These are phyloP conservation scores for Phragmatobia fuliginosa DNA, from an alignment of 2,888 invertebrate genomes.

Conservation along the genomic window DNA sequence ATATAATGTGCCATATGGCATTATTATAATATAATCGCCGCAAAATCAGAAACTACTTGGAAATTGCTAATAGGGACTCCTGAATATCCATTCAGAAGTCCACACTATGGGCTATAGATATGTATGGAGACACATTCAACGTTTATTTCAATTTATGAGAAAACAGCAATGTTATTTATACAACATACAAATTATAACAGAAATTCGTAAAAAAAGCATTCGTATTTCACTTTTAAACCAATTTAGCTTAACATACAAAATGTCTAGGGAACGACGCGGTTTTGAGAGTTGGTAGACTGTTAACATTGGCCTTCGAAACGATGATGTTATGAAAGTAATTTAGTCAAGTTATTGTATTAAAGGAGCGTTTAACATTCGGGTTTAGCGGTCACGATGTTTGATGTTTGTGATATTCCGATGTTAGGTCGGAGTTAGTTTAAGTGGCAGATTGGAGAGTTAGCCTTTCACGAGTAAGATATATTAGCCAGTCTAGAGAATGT, in stretches of 20 bases:
- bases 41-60: too few species aligned
- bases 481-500: neutral
- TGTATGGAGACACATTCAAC: neutral
- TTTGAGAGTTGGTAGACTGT: neutral
- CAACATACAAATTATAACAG: too few species aligned
- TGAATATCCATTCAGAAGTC: too few species aligned
- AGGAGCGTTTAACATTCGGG: slow-evolving; percentile 10
- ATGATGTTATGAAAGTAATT: neutral
- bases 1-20: too few species aligned
- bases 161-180: neutral
- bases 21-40: too few species aligned
- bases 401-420: slow-evolving; percentile 30
- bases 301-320: neutral
- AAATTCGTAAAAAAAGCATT: too few species aligned
- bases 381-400: slow-evolving; percentile 37
- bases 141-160: neutral
- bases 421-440: slow-evolving; percentile 44
- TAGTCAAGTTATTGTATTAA: neutral
- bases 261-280: neutral
- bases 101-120: neutral
- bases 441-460: slow-evolving; percentile 30
- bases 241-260: neutral
- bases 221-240: too few species aligned
- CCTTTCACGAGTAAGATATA: slow-evolving; percentile 13
- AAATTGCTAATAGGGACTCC: too few species aligned